Conservation (phyloP, 1,140 invertebrate species). For the Ruditapes philippinarum region DNA sequence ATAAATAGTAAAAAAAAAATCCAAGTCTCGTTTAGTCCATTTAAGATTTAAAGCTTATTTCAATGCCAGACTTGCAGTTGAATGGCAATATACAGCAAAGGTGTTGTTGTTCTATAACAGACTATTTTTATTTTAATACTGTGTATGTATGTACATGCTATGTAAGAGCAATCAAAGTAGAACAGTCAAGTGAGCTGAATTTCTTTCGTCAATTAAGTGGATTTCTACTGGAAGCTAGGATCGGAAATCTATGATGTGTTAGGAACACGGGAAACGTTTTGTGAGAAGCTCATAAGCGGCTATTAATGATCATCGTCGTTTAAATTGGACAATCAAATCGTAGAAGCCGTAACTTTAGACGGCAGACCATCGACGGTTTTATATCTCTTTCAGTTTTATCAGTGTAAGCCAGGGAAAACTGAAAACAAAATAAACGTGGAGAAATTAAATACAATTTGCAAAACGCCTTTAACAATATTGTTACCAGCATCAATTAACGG, state of each 20-base stretch:
- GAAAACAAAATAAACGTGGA: neutral
- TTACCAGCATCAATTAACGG: neutral
- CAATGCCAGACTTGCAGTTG: too few species aligned
- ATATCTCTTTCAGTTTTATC: constrained; percentile 23
- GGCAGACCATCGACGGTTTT: constrained; percentile 11
- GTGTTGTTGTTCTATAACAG: neutral
- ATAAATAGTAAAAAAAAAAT: too few species aligned
- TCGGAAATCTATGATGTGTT: constrained; percentile 61
- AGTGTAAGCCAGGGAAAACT: neutral
- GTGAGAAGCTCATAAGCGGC: constrained; percentile 54
- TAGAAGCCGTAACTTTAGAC: constrained; percentile 40
- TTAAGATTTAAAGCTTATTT: too few species aligned
- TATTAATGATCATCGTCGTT: constrained; percentile 50
- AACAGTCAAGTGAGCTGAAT: neutral
- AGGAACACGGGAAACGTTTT: constrained; percentile 59
- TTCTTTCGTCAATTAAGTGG: constrained; percentile 27
- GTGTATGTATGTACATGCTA: neutral
- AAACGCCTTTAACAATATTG: neutral
- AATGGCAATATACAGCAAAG: neutral
- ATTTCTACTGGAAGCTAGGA: constrained; percentile 29
- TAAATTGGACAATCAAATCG: constrained; percentile 58
- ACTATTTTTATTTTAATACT: neutral
- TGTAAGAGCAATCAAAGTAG: neutral
- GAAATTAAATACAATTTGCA: neutral
- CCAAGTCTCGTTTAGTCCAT: too few species aligned